phyloP scores from a whole-genome alignment of 1,140 invertebrate genomes.

The Cydia fagiglandana region DNA sequence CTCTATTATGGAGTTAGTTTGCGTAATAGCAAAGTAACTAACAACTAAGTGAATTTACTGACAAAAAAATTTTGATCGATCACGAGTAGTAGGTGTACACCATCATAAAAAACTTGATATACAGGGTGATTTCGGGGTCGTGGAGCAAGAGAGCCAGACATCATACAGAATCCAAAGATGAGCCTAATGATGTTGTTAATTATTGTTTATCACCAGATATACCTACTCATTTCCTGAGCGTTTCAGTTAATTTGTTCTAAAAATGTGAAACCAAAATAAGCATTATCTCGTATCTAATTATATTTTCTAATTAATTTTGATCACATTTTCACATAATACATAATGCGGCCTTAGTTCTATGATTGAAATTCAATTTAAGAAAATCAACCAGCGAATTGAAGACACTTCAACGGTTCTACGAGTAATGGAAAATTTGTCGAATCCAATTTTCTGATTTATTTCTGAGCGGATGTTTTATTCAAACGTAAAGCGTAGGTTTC shows the following conservation, averaged over 20 bases:
- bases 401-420: constrained; percentile 26
- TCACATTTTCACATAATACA: not conserved
- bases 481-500: constrained; percentile 25
- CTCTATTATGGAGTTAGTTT: too few species aligned
- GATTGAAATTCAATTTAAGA: constrained; percentile 25
- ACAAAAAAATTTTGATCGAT: too few species aligned
- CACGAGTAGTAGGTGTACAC: too few species aligned
- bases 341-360: not conserved
- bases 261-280: not conserved
- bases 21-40: too few species aligned
- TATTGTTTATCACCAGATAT: too few species aligned
- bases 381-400: constrained; percentile 28
- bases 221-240: not conserved
- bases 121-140: too few species aligned
- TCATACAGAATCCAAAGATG: too few species aligned
- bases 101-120: too few species aligned
- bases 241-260: not conserved
- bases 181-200: too few species aligned
- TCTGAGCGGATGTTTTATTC: constrained; percentile 25
- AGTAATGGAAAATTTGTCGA: constrained; percentile 32
- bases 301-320: not conserved
- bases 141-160: too few species aligned
- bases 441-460: constrained; percentile 27
- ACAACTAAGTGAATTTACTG: too few species aligned
- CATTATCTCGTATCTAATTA: not conserved